These are phyloP conservation scores for Nysson spinosus DNA, from an alignment of 2,888 invertebrate species.

Conservation along the genomic window DNA sequence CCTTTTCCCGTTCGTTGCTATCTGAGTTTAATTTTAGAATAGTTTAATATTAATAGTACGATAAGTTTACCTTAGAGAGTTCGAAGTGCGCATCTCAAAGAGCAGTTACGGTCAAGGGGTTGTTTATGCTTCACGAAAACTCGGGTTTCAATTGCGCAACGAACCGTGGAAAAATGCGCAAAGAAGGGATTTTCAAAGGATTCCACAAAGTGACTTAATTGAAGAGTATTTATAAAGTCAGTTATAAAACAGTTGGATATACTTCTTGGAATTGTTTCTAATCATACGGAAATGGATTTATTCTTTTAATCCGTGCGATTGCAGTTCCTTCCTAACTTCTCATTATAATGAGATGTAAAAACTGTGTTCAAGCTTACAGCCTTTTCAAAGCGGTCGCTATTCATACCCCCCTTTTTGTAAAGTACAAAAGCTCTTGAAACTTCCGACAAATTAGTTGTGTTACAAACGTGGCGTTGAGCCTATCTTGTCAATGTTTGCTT, in stretches of 20 bases:
- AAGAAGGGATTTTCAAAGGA: constrained; percentile 46
- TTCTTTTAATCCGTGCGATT: no score
- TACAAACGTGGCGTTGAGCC: no score
- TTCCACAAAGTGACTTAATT: constrained; percentile 36
- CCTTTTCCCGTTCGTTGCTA: background rate
- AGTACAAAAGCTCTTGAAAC: no score
- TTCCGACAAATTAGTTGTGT: no score
- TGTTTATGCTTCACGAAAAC: constrained; percentile 51
- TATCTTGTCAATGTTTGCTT: no score
- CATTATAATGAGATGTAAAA: no score
- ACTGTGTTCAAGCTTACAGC: no score
- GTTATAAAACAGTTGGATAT: constrained; percentile 12
- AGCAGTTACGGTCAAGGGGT: constrained; percentile 42
- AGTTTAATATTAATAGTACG: no score
- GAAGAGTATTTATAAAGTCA: constrained; percentile 23
- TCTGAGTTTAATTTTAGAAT: background rate
- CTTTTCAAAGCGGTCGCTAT: no score
- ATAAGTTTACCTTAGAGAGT: no score
- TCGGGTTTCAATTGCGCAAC: constrained; percentile 46
- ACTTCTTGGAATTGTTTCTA: background rate
- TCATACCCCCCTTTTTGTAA: no score
- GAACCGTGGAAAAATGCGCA: constrained; percentile 31
- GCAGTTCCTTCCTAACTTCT: no score
- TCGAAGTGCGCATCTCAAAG: constrained; percentile 46
- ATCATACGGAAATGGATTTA: background rate